Evolutionary conservation across 2,888 invertebrate species (phyloP).

Genomic region (Zelleria hepariella): DNA sequence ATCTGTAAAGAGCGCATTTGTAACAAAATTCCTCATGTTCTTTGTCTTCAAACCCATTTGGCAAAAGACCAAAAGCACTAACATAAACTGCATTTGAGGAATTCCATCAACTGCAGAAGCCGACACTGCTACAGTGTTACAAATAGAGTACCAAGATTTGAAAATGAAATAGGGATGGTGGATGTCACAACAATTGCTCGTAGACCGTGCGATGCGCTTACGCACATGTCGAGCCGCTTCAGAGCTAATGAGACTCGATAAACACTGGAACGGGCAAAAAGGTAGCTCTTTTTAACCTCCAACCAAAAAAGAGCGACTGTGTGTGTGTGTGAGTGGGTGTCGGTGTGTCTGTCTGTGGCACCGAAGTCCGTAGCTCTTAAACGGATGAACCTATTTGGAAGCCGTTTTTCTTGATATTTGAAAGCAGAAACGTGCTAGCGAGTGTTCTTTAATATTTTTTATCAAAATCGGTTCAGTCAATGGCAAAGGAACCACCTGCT

Average conservation of each 20-base stretch:
- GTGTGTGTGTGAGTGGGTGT: too few relatives aligned
- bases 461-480: too few relatives aligned
- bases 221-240: neutral
- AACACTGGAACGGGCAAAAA: neutral
- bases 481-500: too few relatives aligned
- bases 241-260: neutral
- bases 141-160: neutral
- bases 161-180: too few relatives aligned
- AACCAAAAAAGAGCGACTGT: too few relatives aligned
- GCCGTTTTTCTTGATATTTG: too few relatives aligned
- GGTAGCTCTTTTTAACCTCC: neutral
- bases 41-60: neutral
- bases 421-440: too few relatives aligned
- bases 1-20: too few relatives aligned
- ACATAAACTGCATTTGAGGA: neutral
- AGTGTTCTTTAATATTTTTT: too few relatives aligned
- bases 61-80: neutral
- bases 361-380: too few relatives aligned
- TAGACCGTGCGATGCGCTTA: neutral
- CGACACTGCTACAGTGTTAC: neutral
- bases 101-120: neutral
- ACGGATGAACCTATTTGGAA: too few relatives aligned
- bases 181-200: neutral
- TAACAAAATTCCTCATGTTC: neutral
- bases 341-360: too few relatives aligned